phyloP scores from a whole-genome alignment of 2,888 invertebrate species.

The Euphydryas editha region DNA sequence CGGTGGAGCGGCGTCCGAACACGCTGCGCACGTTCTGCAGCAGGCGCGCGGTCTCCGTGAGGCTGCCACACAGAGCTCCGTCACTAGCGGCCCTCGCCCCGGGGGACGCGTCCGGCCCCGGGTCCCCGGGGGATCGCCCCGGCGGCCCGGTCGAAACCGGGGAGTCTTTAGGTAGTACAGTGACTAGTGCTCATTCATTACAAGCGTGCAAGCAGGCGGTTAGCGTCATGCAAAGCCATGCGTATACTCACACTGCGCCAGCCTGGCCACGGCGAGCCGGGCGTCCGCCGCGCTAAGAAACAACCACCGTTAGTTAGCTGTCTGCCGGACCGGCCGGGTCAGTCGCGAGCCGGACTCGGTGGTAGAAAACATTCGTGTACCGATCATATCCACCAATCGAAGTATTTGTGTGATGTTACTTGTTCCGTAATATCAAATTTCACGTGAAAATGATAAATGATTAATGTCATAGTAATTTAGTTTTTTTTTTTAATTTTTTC shows the following conservation, averaged over 20 bases:
- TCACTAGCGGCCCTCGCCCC: slow-evolving; percentile 18
- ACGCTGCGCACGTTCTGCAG: slow-evolving; percentile 97
- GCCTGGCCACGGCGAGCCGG: slow-evolving; percentile 94
- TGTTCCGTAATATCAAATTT: too few relatives aligned
- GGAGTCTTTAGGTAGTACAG: slow-evolving; percentile 8
- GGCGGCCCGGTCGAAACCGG: slow-evolving; percentile 15
- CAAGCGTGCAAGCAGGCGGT: slow-evolving; percentile 32
- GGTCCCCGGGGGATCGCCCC: too few relatives aligned
- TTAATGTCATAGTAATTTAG: too few relatives aligned
- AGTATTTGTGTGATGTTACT: not conserved
- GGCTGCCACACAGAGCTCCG: slow-evolving; percentile 85
- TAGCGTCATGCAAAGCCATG: slow-evolving; percentile 53
- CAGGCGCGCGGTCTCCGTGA: slow-evolving; percentile 98
- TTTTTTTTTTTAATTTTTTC: too few relatives aligned
- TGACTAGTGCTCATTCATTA: not conserved
- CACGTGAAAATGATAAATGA: too few relatives aligned
- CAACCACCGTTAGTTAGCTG: slow-evolving; percentile 53
- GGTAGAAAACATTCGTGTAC: slow-evolving; percentile 18
- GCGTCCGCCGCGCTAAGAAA: slow-evolving; percentile 83
- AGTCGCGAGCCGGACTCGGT: slow-evolving; percentile 10
- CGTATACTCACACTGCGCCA: slow-evolving; percentile 94
- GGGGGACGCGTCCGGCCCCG: slow-evolving; percentile 12
- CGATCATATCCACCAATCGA: not conserved
- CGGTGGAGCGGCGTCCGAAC: slow-evolving; percentile 91
- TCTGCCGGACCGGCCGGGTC: slow-evolving; percentile 18